Base-by-base conservation (phyloP, 2,113 vertebrate genomes). In the Asarcornis scutulata region DNA sequence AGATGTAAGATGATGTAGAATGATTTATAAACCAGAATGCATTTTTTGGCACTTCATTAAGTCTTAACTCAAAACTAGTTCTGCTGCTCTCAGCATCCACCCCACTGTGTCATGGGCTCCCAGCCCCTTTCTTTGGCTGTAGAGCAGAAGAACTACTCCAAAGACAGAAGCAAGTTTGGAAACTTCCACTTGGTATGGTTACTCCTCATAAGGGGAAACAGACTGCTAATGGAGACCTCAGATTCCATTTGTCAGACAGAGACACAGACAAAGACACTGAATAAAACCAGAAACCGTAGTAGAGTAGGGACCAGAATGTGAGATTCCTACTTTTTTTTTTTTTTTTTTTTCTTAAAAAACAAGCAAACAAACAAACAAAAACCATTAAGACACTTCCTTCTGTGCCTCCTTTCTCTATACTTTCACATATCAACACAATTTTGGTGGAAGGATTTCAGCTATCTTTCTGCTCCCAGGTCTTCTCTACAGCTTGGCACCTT, bases 401-500 rank as follows among this genome's bases (percentile, higher is more conserved):
- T 55, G 4, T 36, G 32, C 12, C 10, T 32, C 11, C 3, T 60
- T 76, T 44, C 22, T 13, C 42, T 27, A 5, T 55, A 20, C 3
- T 25, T 85, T 92, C 75, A 75, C 29, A 32, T 11, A 48, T 69
- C 38, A 69, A 46, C 55, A 66, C 9, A 92, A 44, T 25, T 80
- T 23, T 36, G 17, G 31, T 27, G 26, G 11, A 31, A 78, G 23
- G 2, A 16, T 83, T 74, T 86, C 58, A 67, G 32, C 3, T 23
- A 63, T 7, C 3, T 3, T 6, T 56, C 11, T 56, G 3, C 9
- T 11, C 23, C 11, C 9, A 68, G 0, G 11, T 12, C 22, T 81
- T 50, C 31, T 38, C 46, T n/a, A 36, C 32, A 77, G 14, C 34
- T 44, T 83, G 15, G 6, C 63, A n/a, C 23, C 46, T 83, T 91